Evolutionary conservation across 1,140 invertebrate species (phyloP), one percentile per base, ranked within the genome.

Genomic region (Sminthurides bifidus): DNA sequence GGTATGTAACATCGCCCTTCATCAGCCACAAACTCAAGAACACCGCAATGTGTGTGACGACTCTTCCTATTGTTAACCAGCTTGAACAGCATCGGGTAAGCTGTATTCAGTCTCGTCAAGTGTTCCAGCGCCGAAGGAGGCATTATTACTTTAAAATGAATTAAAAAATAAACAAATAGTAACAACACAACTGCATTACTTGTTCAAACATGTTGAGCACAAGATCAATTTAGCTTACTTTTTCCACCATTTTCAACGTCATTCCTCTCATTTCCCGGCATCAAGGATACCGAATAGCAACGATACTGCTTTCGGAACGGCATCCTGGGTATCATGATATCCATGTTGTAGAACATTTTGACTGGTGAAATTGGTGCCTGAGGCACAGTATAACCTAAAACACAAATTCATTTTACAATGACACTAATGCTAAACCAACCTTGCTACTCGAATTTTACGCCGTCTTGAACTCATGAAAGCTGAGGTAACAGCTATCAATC

Each of bases 71-170:
- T 81, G 69, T 98, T 98, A 30, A 82, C 90, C 3, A 99, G 72
- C 72, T 96, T 98, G 68, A 98, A 99, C 40, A 98, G 76, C 94
- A 99, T 98, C 1, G 95, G 95, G 71, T 98, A 98, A 67, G 91
- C 90, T 58, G 98, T 94, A 72, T 96, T 97, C 1, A 97, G 74
- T 52, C 93, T 79, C 17, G 92, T 95, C 0, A 97, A 75, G 55
- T 87, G 81, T 67, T 97, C 92, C 57, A 98, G 70, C 5, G 93
- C 92, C 43, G 92, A 96, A 14, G 92, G 90, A 43, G 93, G 93
- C 90, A 98, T 94, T 24, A 98, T 96, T 66, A 97, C 92, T 95
- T 66, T 29, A 73, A 61, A 45, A 60, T 3, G 35, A n/a, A 55
- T 35, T 58, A 53, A 17, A 19, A 21, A 38, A 45, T 23, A 58